Evolutionary conservation across 2,797 vertebrate species (phyloP), one percentile per base, ranked within the genome.

Genomic region (Microctenopoma stevenorrisi): DNA sequence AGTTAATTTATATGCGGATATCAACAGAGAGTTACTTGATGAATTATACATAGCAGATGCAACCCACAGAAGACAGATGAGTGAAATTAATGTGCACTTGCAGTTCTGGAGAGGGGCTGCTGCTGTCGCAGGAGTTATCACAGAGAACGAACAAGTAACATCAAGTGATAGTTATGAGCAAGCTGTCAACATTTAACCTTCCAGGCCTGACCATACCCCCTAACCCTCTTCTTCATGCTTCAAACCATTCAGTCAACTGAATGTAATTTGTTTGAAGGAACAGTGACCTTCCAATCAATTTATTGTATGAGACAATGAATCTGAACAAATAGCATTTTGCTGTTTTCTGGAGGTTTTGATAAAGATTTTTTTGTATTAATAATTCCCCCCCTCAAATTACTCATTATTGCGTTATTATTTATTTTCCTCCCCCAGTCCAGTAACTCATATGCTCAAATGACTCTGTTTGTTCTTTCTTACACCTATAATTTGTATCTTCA

Each of bases 41-140:
- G 84, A 92, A 91, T 92, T 90, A 91, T 86, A 89, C 89, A 89
- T 88, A n/a, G 72, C 83, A 86, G 69, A 90, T 86, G 81, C 81
- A 85, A 87, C 64, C 81, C 84, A 70, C 75, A 71, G 77, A 89
- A 90, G 85, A 87, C 82, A 79, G 86, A 89, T 86, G 87, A 89
- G 84, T 74, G 62, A 87, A 88, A 91, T 88, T 54, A 90, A 85
- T 73, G 87, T 84, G 88, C 71, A 63, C 64, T 78, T 78, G 81
- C 68, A 71, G 48, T 69, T 79, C 50, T 48, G 47, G 38, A 81
- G 62, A 52, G 54, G 18, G 37, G 79, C 67, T 77, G 52, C 67
- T 77, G 52, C 74, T 81, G 68, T 64, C 70, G 66, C 46, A 72
- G 47, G 46, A 61, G 59, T 74, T 59, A 79, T 81, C 76, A 65